phyloP scores from a whole-genome alignment of 2,888 invertebrate genomes.

The Scotopteryx bipunctaria region DNA sequence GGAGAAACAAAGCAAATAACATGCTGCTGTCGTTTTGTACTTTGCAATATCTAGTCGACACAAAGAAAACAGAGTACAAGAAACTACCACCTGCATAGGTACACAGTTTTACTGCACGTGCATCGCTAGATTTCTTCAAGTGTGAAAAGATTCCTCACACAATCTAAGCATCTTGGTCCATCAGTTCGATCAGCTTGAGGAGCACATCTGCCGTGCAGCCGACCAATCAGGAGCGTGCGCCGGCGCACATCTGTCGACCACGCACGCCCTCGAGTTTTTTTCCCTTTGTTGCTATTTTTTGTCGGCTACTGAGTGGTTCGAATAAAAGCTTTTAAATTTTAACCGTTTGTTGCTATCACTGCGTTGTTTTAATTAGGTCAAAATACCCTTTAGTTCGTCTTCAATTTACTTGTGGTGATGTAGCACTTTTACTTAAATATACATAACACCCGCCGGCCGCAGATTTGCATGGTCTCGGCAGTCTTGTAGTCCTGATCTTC shows the following conservation, averaged over 20 bases:
- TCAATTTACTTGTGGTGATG: neutral
- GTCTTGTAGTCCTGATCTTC: too few relatives aligned
- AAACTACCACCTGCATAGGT: slow-evolving; percentile 5
- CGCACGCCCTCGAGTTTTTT: slow-evolving; percentile 59
- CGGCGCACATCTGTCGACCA: slow-evolving; percentile 68
- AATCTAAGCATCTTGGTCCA: slow-evolving; percentile 31
- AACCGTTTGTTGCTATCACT: slow-evolving; percentile 37
- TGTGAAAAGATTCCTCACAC: slow-evolving; percentile 23
- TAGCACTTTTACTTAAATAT: neutral
- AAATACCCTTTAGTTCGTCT: neutral
- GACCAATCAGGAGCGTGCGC: slow-evolving; percentile 68
- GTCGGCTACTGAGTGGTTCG: slow-evolving; percentile 39
- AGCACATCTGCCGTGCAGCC: slow-evolving; percentile 65
- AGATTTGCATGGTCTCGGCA: too few relatives aligned
- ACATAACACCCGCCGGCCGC: too few relatives aligned
- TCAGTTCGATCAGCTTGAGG: slow-evolving; percentile 41
- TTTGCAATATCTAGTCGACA: neutral
- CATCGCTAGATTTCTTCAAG: slow-evolving; percentile 24
- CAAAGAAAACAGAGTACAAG: neutral
- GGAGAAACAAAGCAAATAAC: too few relatives aligned
- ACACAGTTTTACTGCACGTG: slow-evolving; percentile 8
- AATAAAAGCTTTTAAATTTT: slow-evolving; percentile 38
- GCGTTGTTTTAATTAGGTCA: slow-evolving; percentile 4
- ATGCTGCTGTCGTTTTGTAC: too few relatives aligned
- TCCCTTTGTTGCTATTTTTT: slow-evolving; percentile 67